Evolutionary conservation across 2,113 vertebrate species (phyloP), one percentile per base, ranked within the genome.

Genomic region (Illadopsis cleaveri): DNA sequence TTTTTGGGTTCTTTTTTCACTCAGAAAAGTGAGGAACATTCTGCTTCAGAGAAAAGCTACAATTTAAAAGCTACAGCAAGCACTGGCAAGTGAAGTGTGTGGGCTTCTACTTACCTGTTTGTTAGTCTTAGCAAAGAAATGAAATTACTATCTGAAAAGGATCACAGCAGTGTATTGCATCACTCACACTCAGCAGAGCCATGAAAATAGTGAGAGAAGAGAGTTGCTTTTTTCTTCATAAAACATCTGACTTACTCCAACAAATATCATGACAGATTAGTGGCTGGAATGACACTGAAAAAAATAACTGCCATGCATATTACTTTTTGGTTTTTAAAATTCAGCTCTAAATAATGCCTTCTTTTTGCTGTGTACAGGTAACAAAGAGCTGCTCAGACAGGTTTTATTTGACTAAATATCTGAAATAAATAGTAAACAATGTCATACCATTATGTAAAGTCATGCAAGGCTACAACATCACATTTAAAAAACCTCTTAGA

Each of bases 381-480:
- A 65, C 23, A 87, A 76, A 91, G 48, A 48, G 66, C 11, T 92
- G 71, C 73, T 97, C 66, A 79, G 57, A 93, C 37, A 53, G 6
- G 6, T 12, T 37, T 86, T 91, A 51, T 90, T 66, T 86, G 9
- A 81, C 56, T 82, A 96, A 96, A 94, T 89, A 91, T 57, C 71
- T 73, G 79, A 94, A 97, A 96, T 94, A 97, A 97, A 94, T 78
- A 97, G 65, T 79, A 95, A 96, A 95, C 95, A 96, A 95, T 93
- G 42, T 62, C 68, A 88, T 75, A 82, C 31, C 20, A 75, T 95
- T 96, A 97, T 94, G 76, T 58, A 91, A 93, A 97, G 66, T 93
- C 82, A 90, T 64, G 44, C 70, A 70, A 82, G 27, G 35, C 65
- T 88, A 77, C 14, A 90, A 44, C 15, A 42, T 10, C 27, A n/a